phyloP scores from a whole-genome alignment of 2,888 invertebrate species.

The Meta bourneti region DNA sequence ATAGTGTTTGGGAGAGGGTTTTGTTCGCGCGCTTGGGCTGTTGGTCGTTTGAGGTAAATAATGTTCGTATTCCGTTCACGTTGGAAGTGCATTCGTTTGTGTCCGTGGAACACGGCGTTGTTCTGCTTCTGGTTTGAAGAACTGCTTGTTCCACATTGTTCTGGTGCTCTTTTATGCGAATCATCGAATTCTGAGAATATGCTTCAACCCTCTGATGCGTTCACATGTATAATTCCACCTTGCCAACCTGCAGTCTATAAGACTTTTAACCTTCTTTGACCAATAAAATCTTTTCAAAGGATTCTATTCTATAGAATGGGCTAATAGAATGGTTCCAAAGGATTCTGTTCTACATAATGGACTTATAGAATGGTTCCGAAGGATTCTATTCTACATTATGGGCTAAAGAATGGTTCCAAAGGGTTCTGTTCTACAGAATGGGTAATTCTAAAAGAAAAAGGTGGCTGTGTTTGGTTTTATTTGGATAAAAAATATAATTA shows the following conservation, averaged over 20 bases:
- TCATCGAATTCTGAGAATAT: not conserved
- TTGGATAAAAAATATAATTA: too few species aligned
- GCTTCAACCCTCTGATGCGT: not conserved
- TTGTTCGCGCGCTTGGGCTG: conserved; percentile 16
- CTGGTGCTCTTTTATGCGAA: not conserved
- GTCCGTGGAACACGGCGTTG: not conserved
- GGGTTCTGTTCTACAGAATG: too few species aligned
- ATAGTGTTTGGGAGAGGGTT: conserved; percentile 9
- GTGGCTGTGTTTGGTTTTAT: too few species aligned
- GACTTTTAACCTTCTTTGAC: too few species aligned
- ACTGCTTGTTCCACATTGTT: not conserved
- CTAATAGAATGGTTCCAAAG: too few species aligned
- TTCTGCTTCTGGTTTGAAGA: not conserved
- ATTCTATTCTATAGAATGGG: too few species aligned
- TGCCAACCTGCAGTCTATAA: not conserved
- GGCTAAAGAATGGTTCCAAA: too few species aligned
- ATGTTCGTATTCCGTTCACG: not conserved
- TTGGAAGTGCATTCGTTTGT: conserved; percentile 5
- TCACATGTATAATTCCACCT: not conserved
- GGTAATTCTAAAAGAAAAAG: too few species aligned
- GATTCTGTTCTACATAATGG: too few species aligned
- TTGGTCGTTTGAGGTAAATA: conserved; percentile 5
- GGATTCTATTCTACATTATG: not conserved
- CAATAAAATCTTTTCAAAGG: too few species aligned
- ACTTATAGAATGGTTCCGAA: not conserved